These are phyloP conservation scores for Drosophila melanogaster DNA, from an alignment of 1,140 invertebrate species.

Conservation along the genomic window Release_6_plus_ISO1_MT NT_033777.3:12508001-12508500, in stretches of 20 bases:
- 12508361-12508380: slow-evolving; percentile 47
- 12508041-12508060: neutral
- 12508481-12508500: slow-evolving; percentile 77
- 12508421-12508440: slow-evolving; percentile 99
- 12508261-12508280: slow-evolving; percentile 49
- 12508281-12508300: slow-evolving; percentile 19
- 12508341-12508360: slow-evolving; percentile 27
- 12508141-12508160: neutral
- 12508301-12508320: slow-evolving; percentile 5
- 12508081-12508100: neutral
- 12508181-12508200: neutral
- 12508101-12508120: slow-evolving; percentile 1
- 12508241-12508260: too few relatives aligned
- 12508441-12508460: slow-evolving; percentile 98
- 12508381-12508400: slow-evolving; percentile 88
- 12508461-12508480: slow-evolving; percentile 89
- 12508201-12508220: too few relatives aligned
- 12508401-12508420: slow-evolving; percentile 94
- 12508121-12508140: slow-evolving; percentile 2
- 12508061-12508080: slow-evolving; percentile 1
- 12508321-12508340: slow-evolving; percentile 28
- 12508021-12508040: neutral
- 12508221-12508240: too few relatives aligned
- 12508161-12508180: too few relatives aligned
- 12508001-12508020: neutral